Percentiles rank a stretch among this genome's conserved stretches.
Conservation (phyloP, 2,888 invertebrate species). For the Aromia moschata region DNA sequence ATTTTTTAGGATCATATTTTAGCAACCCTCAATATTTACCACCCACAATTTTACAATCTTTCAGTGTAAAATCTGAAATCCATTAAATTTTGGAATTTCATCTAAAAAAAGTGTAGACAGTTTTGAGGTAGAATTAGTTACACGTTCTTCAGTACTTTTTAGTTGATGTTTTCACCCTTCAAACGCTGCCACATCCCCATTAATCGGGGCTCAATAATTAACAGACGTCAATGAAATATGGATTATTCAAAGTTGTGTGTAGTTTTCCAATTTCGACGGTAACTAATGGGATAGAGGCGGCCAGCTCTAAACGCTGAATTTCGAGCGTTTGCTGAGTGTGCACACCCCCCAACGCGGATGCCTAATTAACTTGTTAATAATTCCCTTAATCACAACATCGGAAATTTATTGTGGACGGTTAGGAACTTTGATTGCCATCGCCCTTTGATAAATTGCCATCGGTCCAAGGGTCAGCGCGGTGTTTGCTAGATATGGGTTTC, state of each 20-base stretch:
- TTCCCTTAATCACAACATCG: slow-evolving; percentile 29
- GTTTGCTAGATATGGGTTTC: too few relatives aligned
- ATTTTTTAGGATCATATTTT: too few relatives aligned
- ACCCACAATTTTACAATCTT: too few relatives aligned
- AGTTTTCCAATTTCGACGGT: slow-evolving; percentile 9
- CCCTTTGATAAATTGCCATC: not conserved
- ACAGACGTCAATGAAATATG: slow-evolving; percentile 6
- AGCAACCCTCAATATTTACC: too few relatives aligned
- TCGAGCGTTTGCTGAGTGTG: slow-evolving; percentile 12
- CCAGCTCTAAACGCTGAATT: slow-evolving; percentile 16
- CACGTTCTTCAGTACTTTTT: too few relatives aligned
- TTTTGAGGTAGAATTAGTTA: too few relatives aligned
- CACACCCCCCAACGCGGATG: slow-evolving; percentile 11
- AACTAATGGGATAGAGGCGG: slow-evolving; percentile 11
- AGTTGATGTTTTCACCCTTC: not conserved
- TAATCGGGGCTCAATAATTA: not conserved
- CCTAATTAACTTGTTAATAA: slow-evolving; percentile 32
- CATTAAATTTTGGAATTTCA: too few relatives aligned
- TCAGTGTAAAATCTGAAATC: too few relatives aligned
- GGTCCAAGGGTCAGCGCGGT: not conserved
- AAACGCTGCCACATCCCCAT: not conserved
- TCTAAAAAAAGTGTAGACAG: too few relatives aligned
- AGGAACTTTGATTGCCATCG: not conserved
- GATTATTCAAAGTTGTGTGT: slow-evolving; percentile 13
- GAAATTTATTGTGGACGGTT: slow-evolving; percentile 17